Conservation (phyloP, 1,140 invertebrate genomes). For the Leptoteleia sp. region DNA sequence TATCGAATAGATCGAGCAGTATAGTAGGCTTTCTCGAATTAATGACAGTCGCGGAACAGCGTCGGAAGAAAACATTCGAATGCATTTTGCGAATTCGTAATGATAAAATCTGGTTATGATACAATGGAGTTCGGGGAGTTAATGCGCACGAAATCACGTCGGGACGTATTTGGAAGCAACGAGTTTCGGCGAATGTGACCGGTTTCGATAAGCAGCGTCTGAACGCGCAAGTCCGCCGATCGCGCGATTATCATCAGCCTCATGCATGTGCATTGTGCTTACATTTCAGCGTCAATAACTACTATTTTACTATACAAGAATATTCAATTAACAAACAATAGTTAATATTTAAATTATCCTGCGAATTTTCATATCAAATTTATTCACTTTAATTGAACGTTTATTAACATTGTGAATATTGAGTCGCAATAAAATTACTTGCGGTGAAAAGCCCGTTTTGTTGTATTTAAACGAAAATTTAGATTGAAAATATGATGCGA, state of each 20-base stretch:
- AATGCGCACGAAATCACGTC: conserved; percentile 58
- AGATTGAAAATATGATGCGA: no score
- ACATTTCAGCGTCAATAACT: not conserved
- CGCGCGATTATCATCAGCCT: conserved; percentile 57
- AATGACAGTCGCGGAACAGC: conserved; percentile 20
- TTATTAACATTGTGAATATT: no score
- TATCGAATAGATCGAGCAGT: not conserved
- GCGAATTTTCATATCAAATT: no score
- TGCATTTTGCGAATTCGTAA: conserved; percentile 53
- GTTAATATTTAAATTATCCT: no score
- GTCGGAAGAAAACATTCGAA: conserved; percentile 39
- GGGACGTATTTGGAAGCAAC: conserved; percentile 60
- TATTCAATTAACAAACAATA: no score
- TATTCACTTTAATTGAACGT: no score
- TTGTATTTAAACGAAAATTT: no score
- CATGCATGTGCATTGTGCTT: conserved; percentile 52
- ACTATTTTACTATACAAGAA: no score
- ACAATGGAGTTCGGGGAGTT: conserved; percentile 43
- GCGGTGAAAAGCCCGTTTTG: no score
- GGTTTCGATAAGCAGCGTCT: conserved; percentile 60
- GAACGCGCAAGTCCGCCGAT: conserved; percentile 41
- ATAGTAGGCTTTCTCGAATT: conserved; percentile 16
- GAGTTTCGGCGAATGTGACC: conserved; percentile 61
- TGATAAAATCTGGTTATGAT: conserved; percentile 56
- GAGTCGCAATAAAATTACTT: no score